A percentile compares a stretch with the other conserved stretches of the same genome.
Evolutionary conservation across 2,888 invertebrate species (phyloP).

Genomic region (Temnothorax rugatulus): DNA sequence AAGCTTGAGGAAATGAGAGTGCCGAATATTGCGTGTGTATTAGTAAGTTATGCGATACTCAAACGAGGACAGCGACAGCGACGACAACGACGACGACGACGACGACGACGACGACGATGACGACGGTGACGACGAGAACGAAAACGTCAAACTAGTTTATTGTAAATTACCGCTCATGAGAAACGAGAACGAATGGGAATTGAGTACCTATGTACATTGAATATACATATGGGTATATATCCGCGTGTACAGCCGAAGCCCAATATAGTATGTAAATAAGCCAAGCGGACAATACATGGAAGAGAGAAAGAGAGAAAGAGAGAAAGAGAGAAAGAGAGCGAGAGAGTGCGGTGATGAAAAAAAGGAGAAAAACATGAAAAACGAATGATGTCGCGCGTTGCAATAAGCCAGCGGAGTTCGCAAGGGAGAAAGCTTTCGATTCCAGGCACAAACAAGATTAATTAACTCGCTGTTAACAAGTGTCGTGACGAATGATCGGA

Average conservation of each 20-base stretch:
- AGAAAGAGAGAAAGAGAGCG: background rate
- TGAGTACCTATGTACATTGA: constrained; percentile 41
- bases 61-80: background rate
- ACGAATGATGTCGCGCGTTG: constrained; percentile 17
- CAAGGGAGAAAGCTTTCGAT: constrained; percentile 29
- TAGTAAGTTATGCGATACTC: constrained; percentile 27
- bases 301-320: background rate
- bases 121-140: background rate
- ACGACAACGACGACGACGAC: background rate
- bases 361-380: background rate
- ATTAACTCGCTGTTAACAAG: constrained; percentile 25
- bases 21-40: constrained; percentile 35
- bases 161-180: constrained; percentile 36
- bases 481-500: constrained; percentile 13
- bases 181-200: constrained; percentile 29
- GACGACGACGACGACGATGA: background rate
- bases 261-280: constrained; percentile 51
- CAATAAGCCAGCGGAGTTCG: constrained; percentile 17
- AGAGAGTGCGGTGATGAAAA: constrained; percentile 7
- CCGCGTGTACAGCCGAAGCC: constrained; percentile 38
- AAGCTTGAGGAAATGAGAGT: constrained; percentile 24
- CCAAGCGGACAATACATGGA: constrained; percentile 32
- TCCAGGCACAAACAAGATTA: constrained; percentile 23
- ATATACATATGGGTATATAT: constrained; percentile 35
- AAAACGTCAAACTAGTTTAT: constrained; percentile 40